Conservation (phyloP, 2,113 vertebrate species). For the Pipra filicauda region DNA sequence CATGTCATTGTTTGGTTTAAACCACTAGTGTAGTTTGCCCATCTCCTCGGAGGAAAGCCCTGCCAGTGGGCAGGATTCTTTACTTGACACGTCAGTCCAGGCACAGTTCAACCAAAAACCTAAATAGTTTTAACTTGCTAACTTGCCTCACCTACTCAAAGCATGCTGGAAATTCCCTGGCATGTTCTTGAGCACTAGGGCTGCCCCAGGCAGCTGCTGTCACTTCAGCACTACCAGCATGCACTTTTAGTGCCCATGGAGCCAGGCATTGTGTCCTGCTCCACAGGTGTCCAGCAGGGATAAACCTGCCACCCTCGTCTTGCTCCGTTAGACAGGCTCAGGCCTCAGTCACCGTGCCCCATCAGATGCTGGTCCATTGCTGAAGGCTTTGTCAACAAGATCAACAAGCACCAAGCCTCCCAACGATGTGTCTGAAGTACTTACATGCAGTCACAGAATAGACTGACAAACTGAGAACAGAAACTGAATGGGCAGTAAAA, state of each 20-base stretch:
- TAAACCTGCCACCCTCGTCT: background rate
- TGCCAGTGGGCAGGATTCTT: background rate
- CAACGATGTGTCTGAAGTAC: rapidly evolving
- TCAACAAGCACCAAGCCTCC: background rate
- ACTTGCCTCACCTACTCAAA: background rate
- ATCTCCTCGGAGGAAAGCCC: background rate
- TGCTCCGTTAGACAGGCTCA: rapidly evolving
- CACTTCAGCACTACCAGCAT: background rate
- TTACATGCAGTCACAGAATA: background rate
- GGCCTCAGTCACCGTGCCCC: rapidly evolving
- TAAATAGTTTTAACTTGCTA: background rate
- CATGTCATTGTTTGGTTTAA: background rate
- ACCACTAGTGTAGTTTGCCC: background rate
- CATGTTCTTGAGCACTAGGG: background rate
- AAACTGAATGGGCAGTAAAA: background rate
- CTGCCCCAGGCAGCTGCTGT: background rate
- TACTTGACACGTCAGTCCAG: background rate
- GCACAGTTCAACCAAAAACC: background rate
- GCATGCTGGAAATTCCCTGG: background rate
- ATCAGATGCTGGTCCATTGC: background rate
- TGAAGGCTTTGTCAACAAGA: background rate
- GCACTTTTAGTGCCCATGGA: background rate
- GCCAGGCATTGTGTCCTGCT: background rate
- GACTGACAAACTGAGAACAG: background rate
- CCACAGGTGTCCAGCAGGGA: background rate